These are phyloP conservation scores for Myodes glareolus DNA, from an alignment of 2,113 vertebrate species.

Conservation along the genomic window DNA sequence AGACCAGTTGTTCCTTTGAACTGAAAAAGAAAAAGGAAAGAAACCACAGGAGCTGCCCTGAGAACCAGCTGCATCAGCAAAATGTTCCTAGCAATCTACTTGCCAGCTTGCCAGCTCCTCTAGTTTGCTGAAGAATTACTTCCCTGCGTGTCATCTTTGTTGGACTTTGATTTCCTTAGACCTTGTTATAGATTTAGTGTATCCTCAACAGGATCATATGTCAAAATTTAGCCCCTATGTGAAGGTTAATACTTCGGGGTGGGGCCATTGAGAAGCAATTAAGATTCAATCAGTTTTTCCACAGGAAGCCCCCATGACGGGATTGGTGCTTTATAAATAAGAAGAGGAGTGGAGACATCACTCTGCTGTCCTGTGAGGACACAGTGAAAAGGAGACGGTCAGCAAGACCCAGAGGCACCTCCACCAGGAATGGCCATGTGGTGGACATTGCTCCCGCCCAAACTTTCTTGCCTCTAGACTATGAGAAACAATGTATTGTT, in stretches of 20 bases:
- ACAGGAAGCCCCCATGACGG: no score
- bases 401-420: background rate
- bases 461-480: background rate
- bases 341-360: background rate
- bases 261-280: no score
- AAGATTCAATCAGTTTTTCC: background rate
- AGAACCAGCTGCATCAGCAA: constrained; percentile 44
- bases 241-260: background rate
- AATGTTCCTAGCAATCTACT: constrained; percentile 11
- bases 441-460: background rate
- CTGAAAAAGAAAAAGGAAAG: constrained; percentile 33
- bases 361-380: background rate
- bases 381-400: background rate
- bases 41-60: constrained; percentile 3
- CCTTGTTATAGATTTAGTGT: background rate
- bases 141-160: background rate
- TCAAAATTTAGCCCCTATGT: background rate
- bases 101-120: constrained; percentile 33
- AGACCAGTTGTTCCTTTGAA: background rate
- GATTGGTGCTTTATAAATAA: background rate
- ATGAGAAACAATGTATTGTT: background rate
- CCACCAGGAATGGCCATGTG: background rate
- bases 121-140: background rate
- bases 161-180: background rate
- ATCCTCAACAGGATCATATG: background rate